Conservation (phyloP, 35 echinoderm and acorn worm genomes). For the Chiridota heheva region DNA sequence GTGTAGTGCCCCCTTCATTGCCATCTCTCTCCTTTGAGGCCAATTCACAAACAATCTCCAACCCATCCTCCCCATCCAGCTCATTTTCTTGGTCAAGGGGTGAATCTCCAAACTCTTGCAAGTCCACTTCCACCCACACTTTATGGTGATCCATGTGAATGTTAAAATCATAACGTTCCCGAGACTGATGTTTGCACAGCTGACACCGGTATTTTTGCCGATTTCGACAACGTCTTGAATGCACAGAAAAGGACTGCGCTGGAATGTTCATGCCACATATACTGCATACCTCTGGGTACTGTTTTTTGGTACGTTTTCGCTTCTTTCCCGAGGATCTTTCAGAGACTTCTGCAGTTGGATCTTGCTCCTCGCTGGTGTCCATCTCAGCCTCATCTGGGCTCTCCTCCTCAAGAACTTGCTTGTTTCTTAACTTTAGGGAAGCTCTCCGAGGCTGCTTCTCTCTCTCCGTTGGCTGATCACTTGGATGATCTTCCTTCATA, state of each 20-base stretch:
- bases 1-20: not conserved
- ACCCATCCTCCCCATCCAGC: not conserved
- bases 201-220: slow-evolving; percentile 66
- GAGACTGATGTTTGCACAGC: slow-evolving; percentile 81
- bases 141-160: slow-evolving; percentile 89
- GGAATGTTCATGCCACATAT: slow-evolving; percentile 5
- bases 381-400: not conserved
- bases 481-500: not conserved
- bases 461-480: not conserved
- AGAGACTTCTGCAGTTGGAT: too few species aligned
- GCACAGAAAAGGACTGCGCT: slow-evolving; percentile 25
- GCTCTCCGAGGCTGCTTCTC: slow-evolving; percentile 5
- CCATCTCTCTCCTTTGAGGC: not conserved
- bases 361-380: not conserved
- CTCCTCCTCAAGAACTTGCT: not conserved
- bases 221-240: slow-evolving; percentile 72
- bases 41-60: not conserved
- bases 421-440: slow-evolving; percentile 30
- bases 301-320: not conserved
- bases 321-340: not conserved
- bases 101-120: not conserved
- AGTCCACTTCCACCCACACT: slow-evolving; percentile 70
- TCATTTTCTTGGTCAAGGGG: not conserved
- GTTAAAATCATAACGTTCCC: slow-evolving; percentile 74
- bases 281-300: slow-evolving; percentile 5